A percentile compares a stretch with the other conserved stretches of the same genome.
Evolutionary conservation across 2,888 invertebrate species (phyloP).

Genomic region (Drosophila gaucha): DNA sequence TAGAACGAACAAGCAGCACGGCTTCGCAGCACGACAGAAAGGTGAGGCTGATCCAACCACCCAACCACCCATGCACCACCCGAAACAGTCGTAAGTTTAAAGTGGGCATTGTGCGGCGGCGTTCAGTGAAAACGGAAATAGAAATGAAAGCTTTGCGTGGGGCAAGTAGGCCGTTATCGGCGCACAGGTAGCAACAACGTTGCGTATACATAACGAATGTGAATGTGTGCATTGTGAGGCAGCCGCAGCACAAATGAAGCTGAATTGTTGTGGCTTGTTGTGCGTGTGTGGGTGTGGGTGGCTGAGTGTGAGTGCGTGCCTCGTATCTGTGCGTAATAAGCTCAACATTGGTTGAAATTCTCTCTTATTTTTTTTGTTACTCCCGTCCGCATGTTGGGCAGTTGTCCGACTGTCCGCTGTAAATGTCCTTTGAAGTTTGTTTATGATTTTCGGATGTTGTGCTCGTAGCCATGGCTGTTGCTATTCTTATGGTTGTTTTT

Average conservation of each 20-base stretch:
- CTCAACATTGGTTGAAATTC: conserved; percentile 46
- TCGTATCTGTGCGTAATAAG: conserved; percentile 68
- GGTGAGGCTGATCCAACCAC: conserved; percentile 24
- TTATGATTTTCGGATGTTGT: conserved; percentile 82
- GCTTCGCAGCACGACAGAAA: conserved; percentile 31
- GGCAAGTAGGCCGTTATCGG: conserved; percentile 48
- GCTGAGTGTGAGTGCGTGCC: conserved; percentile 12
- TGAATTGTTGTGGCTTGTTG: conserved; percentile 69
- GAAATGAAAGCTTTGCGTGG: conserved; percentile 62
- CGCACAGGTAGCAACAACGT: conserved; percentile 29
- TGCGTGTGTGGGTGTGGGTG: conserved; percentile 13
- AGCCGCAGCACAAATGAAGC: conserved; percentile 69
- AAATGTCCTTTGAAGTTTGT: conserved; percentile 81
- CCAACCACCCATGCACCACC: not conserved
- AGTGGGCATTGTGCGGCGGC: conserved; percentile 61
- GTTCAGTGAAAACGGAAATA: conserved; percentile 68
- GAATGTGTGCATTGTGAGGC: conserved; percentile 3
- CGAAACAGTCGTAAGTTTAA: conserved; percentile 59
- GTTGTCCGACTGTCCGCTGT: conserved; percentile 45
- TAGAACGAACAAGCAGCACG: conserved; percentile 28
- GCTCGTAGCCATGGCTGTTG: conserved; percentile 51
- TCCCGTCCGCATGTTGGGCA: conserved; percentile 41
- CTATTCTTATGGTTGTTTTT: conserved; percentile 6
- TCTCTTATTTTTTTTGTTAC: not conserved
- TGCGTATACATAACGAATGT: conserved; percentile 57